These are phyloP conservation scores for Sphaerophoria rueppellii DNA, from an alignment of 2,888 invertebrate species.

Conservation along the genomic window DNA sequence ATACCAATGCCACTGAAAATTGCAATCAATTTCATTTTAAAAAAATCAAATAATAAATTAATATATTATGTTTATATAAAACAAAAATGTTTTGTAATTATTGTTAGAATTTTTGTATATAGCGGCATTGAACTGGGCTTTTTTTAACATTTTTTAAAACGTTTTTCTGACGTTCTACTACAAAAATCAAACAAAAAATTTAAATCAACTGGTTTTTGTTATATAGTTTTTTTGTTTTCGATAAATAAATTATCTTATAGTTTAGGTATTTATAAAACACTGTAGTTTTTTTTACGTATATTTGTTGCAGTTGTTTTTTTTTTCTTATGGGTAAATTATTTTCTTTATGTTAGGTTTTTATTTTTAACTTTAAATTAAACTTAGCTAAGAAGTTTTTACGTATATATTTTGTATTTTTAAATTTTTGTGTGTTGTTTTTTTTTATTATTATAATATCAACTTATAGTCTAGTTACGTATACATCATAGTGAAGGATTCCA, in stretches of 20 bases:
- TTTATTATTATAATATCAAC: conserved; percentile 68
- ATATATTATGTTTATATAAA: neutral
- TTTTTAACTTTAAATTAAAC: conserved; percentile 77
- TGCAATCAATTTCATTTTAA: conserved; percentile 46
- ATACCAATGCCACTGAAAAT: conserved; percentile 64
- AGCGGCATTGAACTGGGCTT: conserved; percentile 62
- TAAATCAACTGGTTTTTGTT: conserved; percentile 21
- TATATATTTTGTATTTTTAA: conserved; percentile 71
- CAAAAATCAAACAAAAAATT: conserved; percentile 37
- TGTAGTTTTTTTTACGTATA: conserved; percentile 76
- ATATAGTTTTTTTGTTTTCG: conserved; percentile 43
- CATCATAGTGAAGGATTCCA: conserved; percentile 80
- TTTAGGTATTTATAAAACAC: conserved; percentile 74
- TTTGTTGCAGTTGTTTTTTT: conserved; percentile 75
- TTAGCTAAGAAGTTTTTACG: conserved; percentile 78
- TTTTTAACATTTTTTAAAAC: conserved; percentile 38
- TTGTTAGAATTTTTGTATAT: conserved; percentile 2
- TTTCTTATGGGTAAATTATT: conserved; percentile 47
- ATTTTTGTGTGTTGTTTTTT: conserved; percentile 66
- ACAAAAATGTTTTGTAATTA: conserved; percentile 16
- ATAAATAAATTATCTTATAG: conserved; percentile 73
- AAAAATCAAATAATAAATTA: conserved; percentile 36
- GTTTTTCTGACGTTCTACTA: conserved; percentile 57
- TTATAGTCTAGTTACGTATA: conserved; percentile 80
- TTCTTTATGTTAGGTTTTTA: conserved; percentile 6